Evolutionary conservation across 1,140 invertebrate species (phyloP).

Genomic region (Macrotrachela quadricornifera): DNA sequence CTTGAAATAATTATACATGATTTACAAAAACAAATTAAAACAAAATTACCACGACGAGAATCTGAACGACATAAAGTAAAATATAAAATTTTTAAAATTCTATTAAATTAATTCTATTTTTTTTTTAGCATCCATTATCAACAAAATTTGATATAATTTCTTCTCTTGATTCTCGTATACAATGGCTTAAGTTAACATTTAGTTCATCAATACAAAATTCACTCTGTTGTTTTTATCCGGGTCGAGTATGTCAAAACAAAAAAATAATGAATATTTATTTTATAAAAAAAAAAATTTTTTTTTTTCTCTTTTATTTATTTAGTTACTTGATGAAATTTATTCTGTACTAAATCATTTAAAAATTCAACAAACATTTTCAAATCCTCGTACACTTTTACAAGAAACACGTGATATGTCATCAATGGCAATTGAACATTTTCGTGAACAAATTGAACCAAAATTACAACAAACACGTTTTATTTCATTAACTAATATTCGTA

Average conservation of each 20-base stretch:
- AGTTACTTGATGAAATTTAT: constrained; percentile 71
- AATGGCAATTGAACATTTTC: constrained; percentile 89
- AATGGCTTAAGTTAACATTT: constrained; percentile 74
- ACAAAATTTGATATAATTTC: constrained; percentile 66
- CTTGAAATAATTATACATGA: too few species aligned
- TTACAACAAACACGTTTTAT: constrained; percentile 13
- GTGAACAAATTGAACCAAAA: constrained; percentile 55
- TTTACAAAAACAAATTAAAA: constrained; percentile 41
- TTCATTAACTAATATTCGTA: too few species aligned
- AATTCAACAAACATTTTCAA: constrained; percentile 41
- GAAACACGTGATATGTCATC: constrained; percentile 71
- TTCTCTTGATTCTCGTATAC: constrained; percentile 66
- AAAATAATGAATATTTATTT: too few species aligned
- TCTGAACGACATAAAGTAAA: constrained; percentile 49
- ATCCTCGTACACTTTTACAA: constrained; percentile 61
- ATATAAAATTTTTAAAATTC: too few species aligned
- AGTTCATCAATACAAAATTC: constrained; percentile 57
- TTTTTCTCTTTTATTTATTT: constrained; percentile 10
- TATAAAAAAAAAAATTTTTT: too few species aligned
- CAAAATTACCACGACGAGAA: constrained; percentile 58
- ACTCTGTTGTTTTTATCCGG: constrained; percentile 73
- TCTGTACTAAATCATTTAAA: constrained; percentile 47
- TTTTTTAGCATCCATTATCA: constrained; percentile 44
- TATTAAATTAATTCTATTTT: too few species aligned
- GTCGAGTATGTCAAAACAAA: constrained; percentile 44